Evolutionary conservation across 2,797 vertebrate species (phyloP), one percentile per base, ranked within the genome.

Genomic region (Phalloptychus januarius): DNA sequence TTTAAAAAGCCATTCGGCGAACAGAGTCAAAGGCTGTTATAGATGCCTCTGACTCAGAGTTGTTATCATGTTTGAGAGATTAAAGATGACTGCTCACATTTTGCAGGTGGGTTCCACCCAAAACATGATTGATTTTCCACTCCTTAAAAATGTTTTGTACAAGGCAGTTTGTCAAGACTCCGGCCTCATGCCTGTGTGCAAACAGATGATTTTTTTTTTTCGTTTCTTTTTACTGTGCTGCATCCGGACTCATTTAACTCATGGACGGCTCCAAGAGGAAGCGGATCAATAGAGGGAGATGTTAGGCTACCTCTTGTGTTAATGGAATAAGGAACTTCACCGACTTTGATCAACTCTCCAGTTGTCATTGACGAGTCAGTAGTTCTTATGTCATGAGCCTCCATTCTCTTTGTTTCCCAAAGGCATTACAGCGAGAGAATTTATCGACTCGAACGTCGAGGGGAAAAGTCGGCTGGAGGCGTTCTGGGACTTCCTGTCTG

Each of bases 351-450:
- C 87, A 84, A 80, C 81, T 80, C 79, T 65, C 72, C 77, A 85
- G 88, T 84, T 91, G 85, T 90, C 87, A 88, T 77, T 88, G 91
- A 88, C 36, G 54, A 90, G 87, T 85, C 77, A 13, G 85, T 76
- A 76, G 58, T 89, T 87, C 81, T 85, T 82, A 77, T 81, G 76
- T 77, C 87, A 75, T 78, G 75, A 86, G 69, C 81, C 71, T 71
- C 71, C 69, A 0, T 79, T 87, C 78, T 86, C 85, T 87, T 86
- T 93, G 85, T 93, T 85, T 92, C 87, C 74, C 79, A 77, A 88
- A 96, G 96, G 93, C 93, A 85, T 95, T 78, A 95, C 94, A 75
- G 95, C 95, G 67, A 95, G 93, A 88, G 95, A 96, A 82, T 96
- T 97, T 90, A 89, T 96, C 86, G 92, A 93, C 86, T 94, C 93